Evolutionary conservation across 2,888 invertebrate genomes (phyloP), one percentile per base, ranked within the genome.

Genomic region (Chrysolina oricalcia): DNA sequence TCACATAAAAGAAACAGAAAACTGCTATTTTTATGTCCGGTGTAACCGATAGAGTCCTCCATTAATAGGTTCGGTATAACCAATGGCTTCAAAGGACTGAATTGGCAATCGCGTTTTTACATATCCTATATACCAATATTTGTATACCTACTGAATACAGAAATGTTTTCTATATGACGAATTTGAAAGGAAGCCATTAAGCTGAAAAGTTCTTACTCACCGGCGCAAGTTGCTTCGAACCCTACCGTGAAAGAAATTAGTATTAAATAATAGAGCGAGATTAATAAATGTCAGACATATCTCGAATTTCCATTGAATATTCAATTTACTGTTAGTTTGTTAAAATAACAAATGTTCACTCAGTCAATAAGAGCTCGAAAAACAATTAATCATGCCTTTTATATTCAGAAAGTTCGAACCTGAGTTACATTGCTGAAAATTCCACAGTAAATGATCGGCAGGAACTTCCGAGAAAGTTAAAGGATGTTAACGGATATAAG

Each of bases 221-320:
- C 9, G 9, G 13, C n/a, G 8, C 19, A 19, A 53, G 11, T 53
- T 53, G 13, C 53, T 53, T 21, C 21, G 2, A 48, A 19, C 19
- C 17, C 27, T 11, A 17, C n/a, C 27, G 17, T 27, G 17, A 48
- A 19, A 35, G 53, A 63, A 68, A 73, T 48, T 63, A 73, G 67
- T 62, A 43, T 73, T 48, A 50, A 63, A 63, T 50, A 68, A 73
- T 63, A 73, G 63, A 46, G 40, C 17, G 67, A 71, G 62, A 74
- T 74, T 74, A 71, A 74, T 74, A 74, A 74, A 74, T 74, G 67
- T 71, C 74, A 71, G 70, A 73, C 70, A 73, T 72, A 78, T 75
- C 73, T 74, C 56, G 72, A 73, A 75, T 75, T 73, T 67, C 75
- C 78, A 73, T 78, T 71, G 74, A 71, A 64, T 53, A 67, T 71